Evolutionary conservation across 2,113 vertebrate species (phyloP).

Genomic region (Microcebus murinus): DNA sequence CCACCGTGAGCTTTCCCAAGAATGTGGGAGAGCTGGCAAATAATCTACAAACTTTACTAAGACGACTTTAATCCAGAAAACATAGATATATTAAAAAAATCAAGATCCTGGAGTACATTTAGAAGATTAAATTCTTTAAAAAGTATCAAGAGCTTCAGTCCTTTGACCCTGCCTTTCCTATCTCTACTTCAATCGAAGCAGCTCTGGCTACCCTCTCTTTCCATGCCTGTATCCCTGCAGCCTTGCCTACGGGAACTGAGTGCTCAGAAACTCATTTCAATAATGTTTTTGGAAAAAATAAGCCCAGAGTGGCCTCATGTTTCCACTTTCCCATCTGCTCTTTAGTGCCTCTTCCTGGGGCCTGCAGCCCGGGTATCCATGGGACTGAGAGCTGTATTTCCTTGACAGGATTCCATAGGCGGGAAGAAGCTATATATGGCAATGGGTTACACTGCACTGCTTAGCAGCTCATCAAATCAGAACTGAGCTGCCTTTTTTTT

Average conservation of each 20-base stretch:
- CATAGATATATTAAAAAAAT: too few relatives aligned
- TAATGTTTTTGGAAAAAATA: neutral
- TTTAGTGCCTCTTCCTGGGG: accelerated
- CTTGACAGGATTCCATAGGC: neutral
- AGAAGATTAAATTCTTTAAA: too few relatives aligned
- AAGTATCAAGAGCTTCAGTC: neutral
- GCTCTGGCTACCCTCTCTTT: neutral
- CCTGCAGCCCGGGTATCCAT: neutral
- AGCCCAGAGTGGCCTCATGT: neutral
- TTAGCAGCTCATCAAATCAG: neutral
- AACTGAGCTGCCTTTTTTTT: neutral
- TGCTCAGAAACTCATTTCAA: neutral
- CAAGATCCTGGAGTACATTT: too few relatives aligned
- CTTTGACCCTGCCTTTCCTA: neutral
- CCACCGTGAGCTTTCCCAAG: neutral
- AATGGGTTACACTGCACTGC: neutral
- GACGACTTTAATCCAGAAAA: neutral
- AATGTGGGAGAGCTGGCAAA: neutral
- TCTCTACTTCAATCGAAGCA: neutral
- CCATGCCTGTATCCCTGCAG: neutral
- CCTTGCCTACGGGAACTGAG: slow-evolving; percentile 76
- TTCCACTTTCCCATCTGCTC: neutral
- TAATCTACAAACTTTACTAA: neutral
- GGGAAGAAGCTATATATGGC: neutral
- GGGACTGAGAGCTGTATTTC: neutral